phyloP scores from a whole-genome alignment of 2,797 vertebrate genomes.

The Chromis chromis region DNA sequence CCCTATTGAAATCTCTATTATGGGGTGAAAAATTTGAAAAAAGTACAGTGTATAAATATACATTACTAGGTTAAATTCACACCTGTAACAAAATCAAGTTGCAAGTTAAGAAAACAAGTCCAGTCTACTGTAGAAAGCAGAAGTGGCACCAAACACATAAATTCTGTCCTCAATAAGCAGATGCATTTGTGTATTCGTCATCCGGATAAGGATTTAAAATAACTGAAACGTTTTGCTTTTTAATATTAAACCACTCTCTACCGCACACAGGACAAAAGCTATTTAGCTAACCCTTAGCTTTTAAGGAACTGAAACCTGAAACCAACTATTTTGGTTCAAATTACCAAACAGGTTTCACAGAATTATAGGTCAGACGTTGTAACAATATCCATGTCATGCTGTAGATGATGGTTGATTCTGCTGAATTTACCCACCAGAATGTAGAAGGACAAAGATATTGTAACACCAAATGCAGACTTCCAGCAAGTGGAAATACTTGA shows the following conservation, averaged over 20 bases:
- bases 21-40: not conserved
- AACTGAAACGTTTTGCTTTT: not conserved
- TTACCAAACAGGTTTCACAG: not conserved
- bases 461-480: not conserved
- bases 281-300: conserved; percentile 9
- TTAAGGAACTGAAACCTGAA: conserved; percentile 64
- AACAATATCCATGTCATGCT: not conserved
- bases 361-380: not conserved
- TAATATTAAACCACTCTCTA: not conserved
- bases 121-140: not conserved
- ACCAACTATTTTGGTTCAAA: conserved; percentile 22
- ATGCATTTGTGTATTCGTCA: not conserved
- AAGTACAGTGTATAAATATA: not conserved
- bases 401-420: not conserved
- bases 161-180: not conserved
- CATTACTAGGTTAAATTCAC: not conserved
- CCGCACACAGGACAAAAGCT: not conserved
- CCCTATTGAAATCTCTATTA: not conserved
- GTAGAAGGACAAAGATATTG: not conserved
- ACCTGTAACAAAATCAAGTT: not conserved
- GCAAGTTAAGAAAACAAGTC: not conserved
- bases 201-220: not conserved
- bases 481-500: not conserved
- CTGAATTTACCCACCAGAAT: not conserved
- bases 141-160: not conserved